These are phyloP conservation scores for Ennomos erosarius DNA, from an alignment of 2,888 invertebrate genomes.

Conservation along the genomic window DNA sequence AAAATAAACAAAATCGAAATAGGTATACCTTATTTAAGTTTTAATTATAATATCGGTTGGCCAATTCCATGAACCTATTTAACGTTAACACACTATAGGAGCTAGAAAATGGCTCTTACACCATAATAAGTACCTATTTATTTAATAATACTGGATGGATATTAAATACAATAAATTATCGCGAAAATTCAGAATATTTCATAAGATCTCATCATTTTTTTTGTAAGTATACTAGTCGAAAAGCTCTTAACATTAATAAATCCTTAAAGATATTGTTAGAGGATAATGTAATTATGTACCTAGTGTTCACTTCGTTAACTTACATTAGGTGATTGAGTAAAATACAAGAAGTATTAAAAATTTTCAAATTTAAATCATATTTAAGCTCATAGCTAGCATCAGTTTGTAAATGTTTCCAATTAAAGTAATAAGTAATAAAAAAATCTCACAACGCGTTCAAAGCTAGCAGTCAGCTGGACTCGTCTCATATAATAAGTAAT, in stretches of 20 bases:
- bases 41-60: constrained; percentile 51
- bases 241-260: constrained; percentile 78
- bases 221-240: constrained; percentile 81
- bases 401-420: constrained; percentile 33
- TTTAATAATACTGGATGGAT: constrained; percentile 85
- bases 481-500: constrained; percentile 14
- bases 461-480: constrained; percentile 39
- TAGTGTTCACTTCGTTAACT: constrained; percentile 60
- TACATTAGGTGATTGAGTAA: constrained; percentile 63
- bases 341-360: constrained; percentile 55
- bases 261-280: constrained; percentile 56
- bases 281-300: constrained; percentile 68
- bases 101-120: constrained; percentile 67
- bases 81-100: constrained; percentile 70
- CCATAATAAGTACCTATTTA: constrained; percentile 76
- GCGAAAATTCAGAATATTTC: constrained; percentile 79
- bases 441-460: constrained; percentile 29
- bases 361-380: constrained; percentile 58
- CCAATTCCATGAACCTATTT: constrained; percentile 67
- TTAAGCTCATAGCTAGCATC: constrained; percentile 69
- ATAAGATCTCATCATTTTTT: constrained; percentile 75
- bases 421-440: constrained; percentile 26
- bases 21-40: constrained; percentile 32
- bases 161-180: constrained; percentile 79
- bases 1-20: constrained; percentile 22